These are phyloP conservation scores for Trachops cirrhosus DNA, from an alignment of 2,797 vertebrate genomes.

Conservation along the genomic window DNA sequence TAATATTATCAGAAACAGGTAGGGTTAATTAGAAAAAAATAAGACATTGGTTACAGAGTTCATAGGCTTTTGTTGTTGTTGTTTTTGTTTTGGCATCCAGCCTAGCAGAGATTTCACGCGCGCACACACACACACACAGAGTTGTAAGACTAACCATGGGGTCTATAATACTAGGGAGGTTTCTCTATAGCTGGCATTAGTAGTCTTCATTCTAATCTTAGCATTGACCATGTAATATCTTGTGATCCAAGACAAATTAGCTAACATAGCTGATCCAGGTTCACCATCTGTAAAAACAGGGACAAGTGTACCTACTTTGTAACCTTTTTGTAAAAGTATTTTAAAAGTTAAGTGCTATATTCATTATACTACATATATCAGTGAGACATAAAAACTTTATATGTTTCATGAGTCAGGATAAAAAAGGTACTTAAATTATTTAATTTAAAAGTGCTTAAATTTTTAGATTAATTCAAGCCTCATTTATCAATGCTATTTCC, in stretches of 20 bases:
- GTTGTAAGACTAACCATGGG: not conserved
- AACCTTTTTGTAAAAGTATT: not conserved
- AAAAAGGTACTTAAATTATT: not conserved
- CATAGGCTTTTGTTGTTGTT: not conserved
- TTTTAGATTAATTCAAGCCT: not conserved
- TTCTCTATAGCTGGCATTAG: not conserved
- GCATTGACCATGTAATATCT: not conserved
- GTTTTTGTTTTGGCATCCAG: not conserved
- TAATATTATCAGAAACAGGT: not conserved
- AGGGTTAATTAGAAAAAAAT: slow-evolving; percentile 13
- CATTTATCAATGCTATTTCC: not conserved
- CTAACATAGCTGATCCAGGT: not conserved
- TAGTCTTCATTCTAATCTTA: not conserved
- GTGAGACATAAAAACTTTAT: not conserved
- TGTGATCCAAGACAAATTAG: not conserved
- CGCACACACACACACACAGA: not conserved
- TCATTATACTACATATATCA: not conserved
- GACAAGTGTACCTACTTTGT: not conserved
- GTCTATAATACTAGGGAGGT: not conserved
- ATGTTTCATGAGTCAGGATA: not conserved
- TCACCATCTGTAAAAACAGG: not conserved
- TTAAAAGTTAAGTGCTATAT: not conserved
- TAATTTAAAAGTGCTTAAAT: not conserved
- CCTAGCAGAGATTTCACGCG: not conserved
- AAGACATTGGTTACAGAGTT: not conserved